Base-by-base conservation (phyloP, 2,797 vertebrate genomes). In the Mus spretus region DNA sequence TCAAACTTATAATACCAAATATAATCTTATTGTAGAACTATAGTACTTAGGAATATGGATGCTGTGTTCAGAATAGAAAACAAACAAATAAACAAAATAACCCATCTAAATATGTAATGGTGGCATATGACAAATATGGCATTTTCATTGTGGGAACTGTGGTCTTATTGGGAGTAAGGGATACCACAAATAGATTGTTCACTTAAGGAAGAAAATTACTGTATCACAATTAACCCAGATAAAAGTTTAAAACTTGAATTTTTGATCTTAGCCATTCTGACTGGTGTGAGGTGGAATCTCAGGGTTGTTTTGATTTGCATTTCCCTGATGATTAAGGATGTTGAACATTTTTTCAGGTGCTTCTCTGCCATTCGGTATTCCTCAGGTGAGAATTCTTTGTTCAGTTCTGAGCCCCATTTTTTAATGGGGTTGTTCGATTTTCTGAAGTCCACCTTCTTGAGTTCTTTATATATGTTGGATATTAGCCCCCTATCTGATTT, bases 211-310 rank as follows among this genome's bases (percentile, higher is more conserved):
- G 94, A 95, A 50, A 85, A 77, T 82, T 59, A 15, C 17, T 44
- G 63, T 12, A 13, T 61, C 9, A 89, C 20, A 12, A 6, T 65
- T 81, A 89, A 91, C 26, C 40, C n/a, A 89, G 77, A 77, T 90
- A 95, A 91, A 85, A 82, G 74, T 59, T 78, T 81, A 84, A 90
- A 72, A 8, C 31, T 50, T 78, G n/a, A n/a, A n/a, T n/a, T n/a
- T n/a, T n/a, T n/a, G n/a, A n/a, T n/a, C n/a, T n/a, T n/a, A n/a
- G n/a, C n/a, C n/a, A n/a, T n/a, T n/a, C n/a, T n/a, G n/a, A n/a
- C n/a, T n/a, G n/a, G n/a, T n/a, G n/a, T n/a, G n/a, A n/a, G n/a
- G n/a, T n/a, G n/a, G n/a, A n/a, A n/a, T n/a, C n/a, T n/a, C n/a
- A n/a, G n/a, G n/a, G n/a, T n/a, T n/a, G n/a, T n/a, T n/a, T n/a